Evolutionary conservation across 1,140 invertebrate species (phyloP), one percentile per base, ranked within the genome.

Genomic region (Drosophila seguyi): DNA sequence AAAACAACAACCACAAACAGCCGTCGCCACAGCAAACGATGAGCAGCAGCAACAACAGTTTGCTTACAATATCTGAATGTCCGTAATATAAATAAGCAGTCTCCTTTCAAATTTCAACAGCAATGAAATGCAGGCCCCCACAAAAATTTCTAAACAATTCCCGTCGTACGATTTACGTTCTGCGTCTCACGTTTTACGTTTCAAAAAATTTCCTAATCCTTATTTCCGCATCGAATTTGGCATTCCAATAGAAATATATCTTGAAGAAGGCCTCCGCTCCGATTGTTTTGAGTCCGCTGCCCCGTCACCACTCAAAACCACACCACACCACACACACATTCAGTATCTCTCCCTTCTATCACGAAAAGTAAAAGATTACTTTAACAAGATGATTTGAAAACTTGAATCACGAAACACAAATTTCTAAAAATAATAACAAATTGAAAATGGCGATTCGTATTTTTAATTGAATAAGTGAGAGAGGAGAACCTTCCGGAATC

Each of bases 21-120:
- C 50, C 42, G 48, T 67, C 50, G 42, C 65, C 41, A 39, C 63
- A 76, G 58, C 45, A 73, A 80, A 63, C 53, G 60, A 77, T 73
- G 66, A 75, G 44, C 42, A 55, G 52, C 29, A 75, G 39, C 42
- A 53, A 14, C 8, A 63, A 44, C 20, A 63, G 84, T 77, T 88
- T 80, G 80, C 85, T 63, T 78, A 80, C 63, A 74, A 90, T 84
- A 87, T 88, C 62, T 88, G 72, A 88, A 87, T 88, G 84, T 88
- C 84, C 85, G 84, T 90, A 90, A 60, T 90, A 90, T 84, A 36
- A 67, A 88, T 88, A 88, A 88, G 84, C 67, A 88, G 68, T 78
- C 77, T 81, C 67, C 75, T 76, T 74, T 74, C 36, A 52, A 77
- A 55, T 71, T 42, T 45, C 61, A 55, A 57, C 41, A 75, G 52